Evolutionary conservation across 2,113 vertebrate genomes (phyloP).

Genomic region (Hypomesus transpacificus): DNA sequence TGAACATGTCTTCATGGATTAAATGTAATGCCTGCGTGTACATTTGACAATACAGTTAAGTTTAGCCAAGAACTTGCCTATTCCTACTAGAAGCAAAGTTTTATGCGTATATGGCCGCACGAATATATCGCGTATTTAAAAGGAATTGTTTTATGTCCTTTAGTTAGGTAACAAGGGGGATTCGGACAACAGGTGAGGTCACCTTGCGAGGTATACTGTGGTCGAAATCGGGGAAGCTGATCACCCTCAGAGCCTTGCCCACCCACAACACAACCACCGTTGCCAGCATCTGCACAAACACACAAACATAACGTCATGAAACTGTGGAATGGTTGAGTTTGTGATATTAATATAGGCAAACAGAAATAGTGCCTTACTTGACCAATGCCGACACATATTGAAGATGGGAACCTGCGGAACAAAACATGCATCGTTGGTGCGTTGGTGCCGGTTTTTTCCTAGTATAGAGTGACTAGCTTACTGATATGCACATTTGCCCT

Average conservation of each 20-base stretch:
- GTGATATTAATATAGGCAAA: conserved; percentile 34
- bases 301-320: conserved; percentile 38
- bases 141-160: too few relatives aligned
- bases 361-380: conserved; percentile 78
- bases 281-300: conserved; percentile 84
- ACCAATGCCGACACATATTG: conserved; percentile 91
- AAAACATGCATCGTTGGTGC: background rate
- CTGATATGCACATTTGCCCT: background rate
- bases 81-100: too few relatives aligned
- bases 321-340: background rate
- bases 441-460: too few relatives aligned
- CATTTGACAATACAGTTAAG: too few relatives aligned
- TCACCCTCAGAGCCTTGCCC: conserved; percentile 87
- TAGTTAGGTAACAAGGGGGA: too few relatives aligned
- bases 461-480: background rate
- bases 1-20: background rate
- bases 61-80: too few relatives aligned
- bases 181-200: conserved; percentile 15
- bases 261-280: conserved; percentile 88
- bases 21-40: too few relatives aligned
- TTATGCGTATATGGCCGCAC: too few relatives aligned
- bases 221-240: conserved; percentile 89
- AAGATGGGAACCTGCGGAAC: conserved; percentile 88
- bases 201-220: conserved; percentile 85
- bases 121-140: too few relatives aligned